A percentile compares a stretch with the other conserved stretches of the same genome.
Conservation (phyloP, 2,113 vertebrate genomes). For the Leuciscus idus region DNA sequence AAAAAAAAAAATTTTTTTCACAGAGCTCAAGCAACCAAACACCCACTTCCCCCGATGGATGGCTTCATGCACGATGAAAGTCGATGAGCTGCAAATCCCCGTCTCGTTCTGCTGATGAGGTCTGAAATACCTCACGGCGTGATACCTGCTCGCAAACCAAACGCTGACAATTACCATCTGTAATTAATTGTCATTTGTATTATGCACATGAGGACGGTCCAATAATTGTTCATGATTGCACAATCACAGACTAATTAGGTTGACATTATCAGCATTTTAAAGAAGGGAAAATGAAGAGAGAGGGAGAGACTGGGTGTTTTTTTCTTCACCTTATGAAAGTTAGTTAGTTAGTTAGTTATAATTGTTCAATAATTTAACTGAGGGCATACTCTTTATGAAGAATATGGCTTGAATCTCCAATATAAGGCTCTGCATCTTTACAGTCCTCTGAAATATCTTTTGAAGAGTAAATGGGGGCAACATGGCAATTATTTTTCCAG, state of each 20-base stretch:
- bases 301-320: neutral
- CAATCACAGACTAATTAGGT: constrained; percentile 45
- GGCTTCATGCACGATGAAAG: neutral
- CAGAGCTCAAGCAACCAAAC: constrained; percentile 26
- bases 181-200: constrained; percentile 45
- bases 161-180: constrained; percentile 34
- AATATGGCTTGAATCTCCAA: neutral
- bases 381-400: neutral
- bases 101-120: constrained; percentile 7
- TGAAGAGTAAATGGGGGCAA: neutral
- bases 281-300: constrained; percentile 1
- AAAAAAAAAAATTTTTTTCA: neutral
- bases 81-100: neutral
- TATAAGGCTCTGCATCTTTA: neutral
- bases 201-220: constrained; percentile 29
- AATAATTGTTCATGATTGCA: constrained; percentile 52
- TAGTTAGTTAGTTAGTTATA: neutral
- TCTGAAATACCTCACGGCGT: neutral
- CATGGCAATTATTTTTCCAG: neutral
- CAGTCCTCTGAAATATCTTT: neutral
- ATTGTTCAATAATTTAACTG: neutral
- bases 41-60: neutral
- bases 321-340: neutral
- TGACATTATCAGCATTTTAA: constrained; percentile 47
- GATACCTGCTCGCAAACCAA: constrained; percentile 35